phyloP scores from a whole-genome alignment of 2,888 invertebrate species.

The Trachelus tabidus region DNA sequence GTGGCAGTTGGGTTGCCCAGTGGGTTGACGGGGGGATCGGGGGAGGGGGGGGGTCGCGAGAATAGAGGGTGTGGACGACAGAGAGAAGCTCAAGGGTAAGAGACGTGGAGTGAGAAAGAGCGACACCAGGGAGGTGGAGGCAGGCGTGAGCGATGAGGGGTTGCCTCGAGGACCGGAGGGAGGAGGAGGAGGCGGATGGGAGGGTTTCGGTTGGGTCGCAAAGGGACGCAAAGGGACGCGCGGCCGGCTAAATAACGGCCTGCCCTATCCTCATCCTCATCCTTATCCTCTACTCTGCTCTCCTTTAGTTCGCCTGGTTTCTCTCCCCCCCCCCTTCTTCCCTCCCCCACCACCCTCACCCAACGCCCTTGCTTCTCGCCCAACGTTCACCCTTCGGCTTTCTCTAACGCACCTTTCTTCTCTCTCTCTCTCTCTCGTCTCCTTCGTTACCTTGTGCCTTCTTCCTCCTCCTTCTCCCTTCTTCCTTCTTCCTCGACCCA shows the following conservation, averaged over 20 bases:
- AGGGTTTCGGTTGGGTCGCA: constrained; percentile 54
- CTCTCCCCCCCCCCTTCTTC: constrained; percentile 32
- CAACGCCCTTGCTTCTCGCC: not conserved
- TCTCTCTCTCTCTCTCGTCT: too few species aligned
- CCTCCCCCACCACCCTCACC: constrained; percentile 11
- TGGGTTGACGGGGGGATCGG: constrained; percentile 13
- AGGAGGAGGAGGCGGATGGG: constrained; percentile 20
- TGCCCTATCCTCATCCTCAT: constrained; percentile 47
- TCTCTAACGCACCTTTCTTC: constrained; percentile 19
- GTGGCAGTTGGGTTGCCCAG: constrained; percentile 17
- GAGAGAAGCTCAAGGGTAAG: constrained; percentile 19
- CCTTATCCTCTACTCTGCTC: constrained; percentile 6
- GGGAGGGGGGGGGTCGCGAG: constrained; percentile 3
- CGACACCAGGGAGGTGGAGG: not conserved
- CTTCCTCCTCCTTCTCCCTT: constrained; percentile 4
- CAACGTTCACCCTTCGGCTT: not conserved
- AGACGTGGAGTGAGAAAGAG: not conserved
- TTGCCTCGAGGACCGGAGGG: constrained; percentile 19
- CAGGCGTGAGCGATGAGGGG: constrained; percentile 26
- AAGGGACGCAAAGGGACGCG: constrained; percentile 50
- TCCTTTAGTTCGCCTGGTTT: not conserved
- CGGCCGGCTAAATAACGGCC: constrained; percentile 57
- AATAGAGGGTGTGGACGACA: constrained; percentile 8
- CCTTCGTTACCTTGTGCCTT: constrained; percentile 22
- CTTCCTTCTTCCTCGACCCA: constrained; percentile 17